These are phyloP conservation scores for Whitmania pigra DNA, from an alignment of 1,140 invertebrate genomes.

Conservation along the genomic window DNA sequence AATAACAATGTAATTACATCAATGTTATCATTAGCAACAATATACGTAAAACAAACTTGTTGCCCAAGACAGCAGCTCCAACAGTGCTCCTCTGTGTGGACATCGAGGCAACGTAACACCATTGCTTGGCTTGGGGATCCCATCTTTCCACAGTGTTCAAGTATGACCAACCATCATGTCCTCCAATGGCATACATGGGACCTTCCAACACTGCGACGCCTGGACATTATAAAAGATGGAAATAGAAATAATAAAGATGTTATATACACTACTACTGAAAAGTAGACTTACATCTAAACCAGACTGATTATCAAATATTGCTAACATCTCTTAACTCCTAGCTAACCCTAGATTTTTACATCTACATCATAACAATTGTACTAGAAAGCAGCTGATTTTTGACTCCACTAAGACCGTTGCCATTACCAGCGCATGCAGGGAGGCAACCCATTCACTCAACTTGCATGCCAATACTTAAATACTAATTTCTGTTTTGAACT, in stretches of 20 bases:
- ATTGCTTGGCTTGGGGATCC: conserved; percentile 69
- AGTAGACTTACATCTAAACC: no score
- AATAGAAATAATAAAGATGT: no score
- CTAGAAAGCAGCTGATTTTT: not conserved
- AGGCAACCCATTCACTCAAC: no score
- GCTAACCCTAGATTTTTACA: no score
- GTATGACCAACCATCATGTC: conserved; percentile 88
- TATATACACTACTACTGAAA: no score
- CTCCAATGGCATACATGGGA: conserved; percentile 82
- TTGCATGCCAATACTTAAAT: not conserved
- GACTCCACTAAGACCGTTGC: not conserved
- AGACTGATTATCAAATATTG: no score
- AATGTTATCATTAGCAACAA: not conserved
- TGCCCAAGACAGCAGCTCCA: conserved; percentile 69
- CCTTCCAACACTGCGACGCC: conserved; percentile 75
- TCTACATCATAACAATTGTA: no score
- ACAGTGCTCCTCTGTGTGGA: conserved; percentile 69
- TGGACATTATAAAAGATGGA: conserved; percentile 28
- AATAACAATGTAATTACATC: no score
- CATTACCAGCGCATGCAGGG: no score
- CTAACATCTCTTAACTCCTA: no score
- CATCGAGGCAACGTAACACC: conserved; percentile 79
- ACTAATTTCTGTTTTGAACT: not conserved
- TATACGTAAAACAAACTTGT: conserved; percentile 48
- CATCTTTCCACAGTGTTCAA: conserved; percentile 80